These are phyloP conservation scores for Zaprionus capensis DNA, from an alignment of 1,140 invertebrate species.

Conservation along the genomic window DNA sequence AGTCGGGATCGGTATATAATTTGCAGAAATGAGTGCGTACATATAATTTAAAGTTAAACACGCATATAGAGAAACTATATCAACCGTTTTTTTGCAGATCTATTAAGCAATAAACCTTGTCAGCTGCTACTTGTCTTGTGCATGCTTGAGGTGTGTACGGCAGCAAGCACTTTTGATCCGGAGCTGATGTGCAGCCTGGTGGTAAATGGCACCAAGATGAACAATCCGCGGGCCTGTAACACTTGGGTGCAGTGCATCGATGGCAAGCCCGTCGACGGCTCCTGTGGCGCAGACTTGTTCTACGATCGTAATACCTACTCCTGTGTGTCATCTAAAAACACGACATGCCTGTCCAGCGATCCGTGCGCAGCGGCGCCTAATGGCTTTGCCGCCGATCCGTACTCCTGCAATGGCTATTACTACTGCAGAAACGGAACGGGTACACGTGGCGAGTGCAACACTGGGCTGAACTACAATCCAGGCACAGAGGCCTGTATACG, in stretches of 20 bases:
- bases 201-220: slow-evolving; percentile 62
- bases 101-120: not conserved
- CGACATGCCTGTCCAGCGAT: slow-evolving; percentile 71
- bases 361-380: slow-evolving; percentile 57
- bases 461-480: slow-evolving; percentile 69
- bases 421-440: slow-evolving; percentile 66
- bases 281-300: slow-evolving; percentile 51
- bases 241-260: slow-evolving; percentile 67
- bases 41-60: not conserved
- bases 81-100: slow-evolving; percentile 12
- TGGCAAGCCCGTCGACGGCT: slow-evolving; percentile 47
- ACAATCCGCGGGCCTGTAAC: slow-evolving; percentile 71
- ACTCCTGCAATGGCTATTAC: slow-evolving; percentile 75
- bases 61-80: not conserved
- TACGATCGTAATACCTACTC: slow-evolving; percentile 60
- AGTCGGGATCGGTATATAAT: not conserved
- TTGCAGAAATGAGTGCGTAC: not conserved
- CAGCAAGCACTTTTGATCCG: slow-evolving; percentile 58
- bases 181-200: slow-evolving; percentile 54
- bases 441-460: slow-evolving; percentile 49
- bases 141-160: not conserved
- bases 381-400: slow-evolving; percentile 72
- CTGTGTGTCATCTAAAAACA: slow-evolving; percentile 48
- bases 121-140: not conserved
- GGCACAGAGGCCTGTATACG: slow-evolving; percentile 64